Percentiles rank a stretch among this genome's conserved stretches.
phyloP scores from a whole-genome alignment of 2,113 vertebrate genomes.

The Diadophis punctatus region DNA sequence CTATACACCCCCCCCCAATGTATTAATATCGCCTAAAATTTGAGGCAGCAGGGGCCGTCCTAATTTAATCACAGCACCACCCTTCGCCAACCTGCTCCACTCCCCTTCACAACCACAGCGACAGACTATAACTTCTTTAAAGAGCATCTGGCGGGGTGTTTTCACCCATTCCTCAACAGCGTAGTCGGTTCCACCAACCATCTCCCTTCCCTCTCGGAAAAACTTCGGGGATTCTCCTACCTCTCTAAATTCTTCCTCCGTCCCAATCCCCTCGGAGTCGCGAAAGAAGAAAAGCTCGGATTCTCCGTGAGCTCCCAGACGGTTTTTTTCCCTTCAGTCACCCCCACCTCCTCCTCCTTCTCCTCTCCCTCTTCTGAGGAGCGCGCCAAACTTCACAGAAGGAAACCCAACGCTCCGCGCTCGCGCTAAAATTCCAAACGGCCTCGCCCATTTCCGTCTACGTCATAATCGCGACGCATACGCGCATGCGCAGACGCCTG shows the following conservation, averaged over 20 bases:
- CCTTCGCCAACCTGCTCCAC: not conserved
- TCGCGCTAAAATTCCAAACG: constrained; percentile 32
- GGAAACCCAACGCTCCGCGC: not conserved
- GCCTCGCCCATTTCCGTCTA: constrained; percentile 20
- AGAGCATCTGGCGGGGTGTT: not conserved
- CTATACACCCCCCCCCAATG: not conserved
- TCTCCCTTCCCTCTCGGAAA: not conserved
- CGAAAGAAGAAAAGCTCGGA: not conserved
- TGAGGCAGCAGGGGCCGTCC: not conserved
- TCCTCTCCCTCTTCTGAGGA: too few species aligned
- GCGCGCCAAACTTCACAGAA: not conserved
- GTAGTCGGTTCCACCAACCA: not conserved
- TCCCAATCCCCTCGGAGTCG: too few species aligned
- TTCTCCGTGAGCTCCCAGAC: not conserved
- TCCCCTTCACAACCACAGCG: not conserved
- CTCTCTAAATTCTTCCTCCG: not conserved
- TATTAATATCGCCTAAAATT: not conserved
- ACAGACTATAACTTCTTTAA: too few species aligned
- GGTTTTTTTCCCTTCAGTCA: too few species aligned
- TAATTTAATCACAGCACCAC: not conserved
- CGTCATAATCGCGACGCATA: not conserved
- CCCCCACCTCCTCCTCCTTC: not conserved
- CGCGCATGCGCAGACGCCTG: not conserved
- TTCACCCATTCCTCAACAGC: not conserved
- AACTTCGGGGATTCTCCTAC: not conserved